Base-by-base conservation (phyloP, 1,140 invertebrate genomes). In the Coboldia fuscipes region DNA sequence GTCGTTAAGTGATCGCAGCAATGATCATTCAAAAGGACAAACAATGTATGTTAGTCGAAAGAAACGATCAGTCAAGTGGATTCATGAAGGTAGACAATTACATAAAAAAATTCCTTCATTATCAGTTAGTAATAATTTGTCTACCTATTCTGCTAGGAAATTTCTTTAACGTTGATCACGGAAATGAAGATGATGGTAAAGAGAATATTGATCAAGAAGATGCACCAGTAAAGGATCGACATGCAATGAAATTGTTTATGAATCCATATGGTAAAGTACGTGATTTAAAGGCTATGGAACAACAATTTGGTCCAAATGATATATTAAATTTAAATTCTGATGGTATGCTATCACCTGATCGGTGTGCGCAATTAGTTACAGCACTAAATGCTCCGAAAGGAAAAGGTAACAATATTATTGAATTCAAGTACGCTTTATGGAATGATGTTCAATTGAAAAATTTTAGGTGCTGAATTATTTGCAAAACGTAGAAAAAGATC, bases 41-140 rank as follows among this genome's bases (percentile, higher is more conserved):
- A 76, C 75, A 42, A 94, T 93, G 89, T 94, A 90, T 52, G 83
- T 88, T 41, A 90, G 88, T 52, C 65, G 88, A 34, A 89, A 88
- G 62, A 88, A 89, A 49, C 65, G 82, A 44, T 86, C 86, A 4
- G 75, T 82, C 37, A 90, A 90, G 57, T 94, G 88, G 88, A 75
- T 92, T 30, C 84, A 90, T 47, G 82, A 88, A 62, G 79, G 81
- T 23, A 23, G 5, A 23, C 22, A 23, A 5, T 7, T 12, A 12
- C 22, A 12, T 12, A 23, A 5, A 23, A 23, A 23, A 5, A 23
- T 12, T 12, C 24, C 12, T 14, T 27, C 24, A 27, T 27, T 27
- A 10, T 3, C 12, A 27, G 24, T 10, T 10, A 3, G 24, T 3
- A 27, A 12, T 14, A 27, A 27, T 27, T n/a, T 27, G 12, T 27